Conservation (phyloP, 2,888 invertebrate species). For the Philaethria dido region DNA sequence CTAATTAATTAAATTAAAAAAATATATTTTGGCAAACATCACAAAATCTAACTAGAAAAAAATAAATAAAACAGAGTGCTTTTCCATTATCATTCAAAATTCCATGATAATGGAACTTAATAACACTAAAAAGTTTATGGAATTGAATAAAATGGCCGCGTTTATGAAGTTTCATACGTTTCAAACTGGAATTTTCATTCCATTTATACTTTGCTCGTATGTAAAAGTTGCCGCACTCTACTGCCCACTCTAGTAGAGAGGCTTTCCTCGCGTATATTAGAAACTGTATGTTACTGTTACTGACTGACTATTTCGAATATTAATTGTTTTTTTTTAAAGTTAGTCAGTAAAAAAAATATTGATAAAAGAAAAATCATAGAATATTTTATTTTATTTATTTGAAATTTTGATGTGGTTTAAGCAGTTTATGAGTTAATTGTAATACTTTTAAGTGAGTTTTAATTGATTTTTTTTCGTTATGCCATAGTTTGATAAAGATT, state of each 20-base stretch:
- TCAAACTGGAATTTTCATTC: conserved; percentile 10
- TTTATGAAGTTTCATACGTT: conserved; percentile 10
- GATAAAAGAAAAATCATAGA: no score
- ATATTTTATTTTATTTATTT: no score
- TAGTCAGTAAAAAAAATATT: no score
- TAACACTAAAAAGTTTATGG: background rate
- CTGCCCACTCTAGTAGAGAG: background rate
- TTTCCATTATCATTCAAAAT: background rate
- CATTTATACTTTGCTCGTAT: conserved; percentile 5
- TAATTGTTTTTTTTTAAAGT: background rate
- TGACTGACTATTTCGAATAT: background rate
- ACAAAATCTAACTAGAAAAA: no score
- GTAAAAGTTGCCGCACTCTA: conserved; percentile 7
- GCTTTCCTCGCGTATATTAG: conserved; percentile 10
- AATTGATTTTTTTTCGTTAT: no score
- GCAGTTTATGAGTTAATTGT: no score
- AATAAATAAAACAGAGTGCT: no score
- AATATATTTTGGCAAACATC: no score
- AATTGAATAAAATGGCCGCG: conserved; percentile 14
- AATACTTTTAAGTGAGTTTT: no score
- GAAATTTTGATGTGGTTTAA: no score
- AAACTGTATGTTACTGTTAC: background rate
- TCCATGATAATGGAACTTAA: background rate
- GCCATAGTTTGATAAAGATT: no score
- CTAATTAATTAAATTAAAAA: no score